Base-by-base conservation (phyloP, 2,797 vertebrate species). In the Lophotriccus pileatus region DNA sequence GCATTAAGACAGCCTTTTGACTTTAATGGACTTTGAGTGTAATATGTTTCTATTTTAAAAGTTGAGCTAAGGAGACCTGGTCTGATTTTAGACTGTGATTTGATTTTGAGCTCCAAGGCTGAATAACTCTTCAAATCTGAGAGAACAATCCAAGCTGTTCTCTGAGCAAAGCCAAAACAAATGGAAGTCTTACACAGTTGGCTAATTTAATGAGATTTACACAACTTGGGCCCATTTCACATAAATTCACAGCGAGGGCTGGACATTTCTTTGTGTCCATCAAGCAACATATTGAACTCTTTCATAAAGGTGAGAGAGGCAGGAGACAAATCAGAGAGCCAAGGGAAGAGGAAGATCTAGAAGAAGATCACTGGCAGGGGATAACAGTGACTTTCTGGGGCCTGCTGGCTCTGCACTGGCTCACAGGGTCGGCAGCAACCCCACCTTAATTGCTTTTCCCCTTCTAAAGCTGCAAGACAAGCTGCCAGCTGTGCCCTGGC, bases 1-100 rank as follows among this genome's bases (percentile, higher is more conserved):
- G 8, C 70, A 91, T 87, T 93, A 91, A 94, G 91, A 44, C 55
- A 90, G 74, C 25, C 83, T 90, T 96, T 93, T 82, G 23, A 23
- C 56, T 94, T 85, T 90, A 95, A 95, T 90, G 80, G 69, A 84
- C 67, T 93, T 84, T 27, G 85, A 96, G 44, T 30, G 47, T 67
- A 94, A 91, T 81, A 88, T 0, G 0, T 79, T 93, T 76, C 63
- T 73, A 8, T 73, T 94, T 92, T 84, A 76, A 94, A 95, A 92
- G 64, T 56, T 80, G 36, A 82, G 68, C 69, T 73, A 75, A 87
- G 76, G 63, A 93, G 60, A 89, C 70, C 56, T 74, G 80, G 32
- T 83, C 77, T 81, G 89, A 92, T 84, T 90, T 94, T 50, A 94
- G 64, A 27, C 21, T 58, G 23, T 14, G 34, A 78, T 77, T 93